These are phyloP conservation scores for Corythaixoides concolor DNA, from an alignment of 2,113 vertebrate genomes.

Conservation along the genomic window DNA sequence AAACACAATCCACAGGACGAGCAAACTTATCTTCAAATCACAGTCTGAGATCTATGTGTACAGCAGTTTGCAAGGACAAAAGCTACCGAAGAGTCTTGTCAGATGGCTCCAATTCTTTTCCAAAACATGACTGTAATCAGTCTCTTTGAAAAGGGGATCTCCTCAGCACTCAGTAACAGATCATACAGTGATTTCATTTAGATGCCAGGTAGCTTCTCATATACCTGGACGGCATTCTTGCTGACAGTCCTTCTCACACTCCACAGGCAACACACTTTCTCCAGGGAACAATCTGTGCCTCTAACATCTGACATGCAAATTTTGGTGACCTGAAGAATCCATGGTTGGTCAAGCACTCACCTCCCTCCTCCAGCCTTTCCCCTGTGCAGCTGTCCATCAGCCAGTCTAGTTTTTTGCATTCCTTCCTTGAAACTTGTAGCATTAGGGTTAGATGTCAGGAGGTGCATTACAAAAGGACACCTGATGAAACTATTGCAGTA, in stretches of 20 bases:
- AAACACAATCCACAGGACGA: not conserved
- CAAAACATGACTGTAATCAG: not conserved
- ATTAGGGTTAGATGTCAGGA: not conserved
- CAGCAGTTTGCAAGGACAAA: not conserved
- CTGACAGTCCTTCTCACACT: not conserved
- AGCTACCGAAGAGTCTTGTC: not conserved
- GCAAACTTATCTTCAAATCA: not conserved
- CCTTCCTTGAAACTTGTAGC: not conserved
- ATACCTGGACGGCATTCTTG: not conserved
- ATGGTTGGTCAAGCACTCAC: fast-evolving
- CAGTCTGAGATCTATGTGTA: not conserved
- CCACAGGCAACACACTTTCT: not conserved
- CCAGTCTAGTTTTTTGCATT: not conserved
- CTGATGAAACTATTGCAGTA: not conserved
- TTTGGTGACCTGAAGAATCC: not conserved
- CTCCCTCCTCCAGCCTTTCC: not conserved
- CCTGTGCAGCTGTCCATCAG: not conserved
- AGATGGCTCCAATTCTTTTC: not conserved
- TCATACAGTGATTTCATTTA: too few species aligned
- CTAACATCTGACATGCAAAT: too few species aligned
- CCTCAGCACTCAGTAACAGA: fast-evolving
- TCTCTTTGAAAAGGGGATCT: not conserved
- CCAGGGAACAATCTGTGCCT: not conserved
- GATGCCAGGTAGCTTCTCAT: not conserved
- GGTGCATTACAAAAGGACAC: not conserved